Percentiles rank a stretch among this genome's conserved stretches.
Evolutionary conservation across 2,797 vertebrate genomes (phyloP).

Genomic region (Lagorchestes hirsutus): DNA sequence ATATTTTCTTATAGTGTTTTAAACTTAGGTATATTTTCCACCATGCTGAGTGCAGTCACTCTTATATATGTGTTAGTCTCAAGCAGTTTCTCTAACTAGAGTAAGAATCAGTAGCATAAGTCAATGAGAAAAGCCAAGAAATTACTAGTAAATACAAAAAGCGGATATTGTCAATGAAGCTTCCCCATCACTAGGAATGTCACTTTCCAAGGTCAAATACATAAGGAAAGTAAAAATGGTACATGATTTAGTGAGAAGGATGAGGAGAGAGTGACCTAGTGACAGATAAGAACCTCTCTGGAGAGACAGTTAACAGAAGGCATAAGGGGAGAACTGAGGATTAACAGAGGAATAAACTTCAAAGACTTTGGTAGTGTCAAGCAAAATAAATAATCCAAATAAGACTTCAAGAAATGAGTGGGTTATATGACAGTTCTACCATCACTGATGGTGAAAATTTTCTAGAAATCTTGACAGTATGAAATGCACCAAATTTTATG

Average conservation of each 20-base stretch:
- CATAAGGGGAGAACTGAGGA: neutral
- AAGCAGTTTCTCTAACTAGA: neutral
- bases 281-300: neutral
- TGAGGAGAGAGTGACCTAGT: neutral
- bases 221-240: neutral
- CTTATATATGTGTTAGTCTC: neutral
- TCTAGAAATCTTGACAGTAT: neutral
- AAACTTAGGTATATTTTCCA: neutral
- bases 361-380: neutral
- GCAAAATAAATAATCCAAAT: neutral
- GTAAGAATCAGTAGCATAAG: neutral
- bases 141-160: neutral
- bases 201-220: neutral
- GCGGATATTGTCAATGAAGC: neutral
- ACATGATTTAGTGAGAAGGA: neutral
- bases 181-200: neutral
- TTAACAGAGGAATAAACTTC: neutral
- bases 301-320: neutral
- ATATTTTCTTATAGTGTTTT: neutral
- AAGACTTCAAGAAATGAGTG: neutral
- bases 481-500: neutral
- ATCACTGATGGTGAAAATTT: neutral
- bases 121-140: neutral
- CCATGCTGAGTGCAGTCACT: neutral
- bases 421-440: neutral